A percentile compares a stretch with the other conserved stretches of the same genome.
Conservation (phyloP, 1,140 invertebrate genomes). For the Drosophila varians region DNA sequence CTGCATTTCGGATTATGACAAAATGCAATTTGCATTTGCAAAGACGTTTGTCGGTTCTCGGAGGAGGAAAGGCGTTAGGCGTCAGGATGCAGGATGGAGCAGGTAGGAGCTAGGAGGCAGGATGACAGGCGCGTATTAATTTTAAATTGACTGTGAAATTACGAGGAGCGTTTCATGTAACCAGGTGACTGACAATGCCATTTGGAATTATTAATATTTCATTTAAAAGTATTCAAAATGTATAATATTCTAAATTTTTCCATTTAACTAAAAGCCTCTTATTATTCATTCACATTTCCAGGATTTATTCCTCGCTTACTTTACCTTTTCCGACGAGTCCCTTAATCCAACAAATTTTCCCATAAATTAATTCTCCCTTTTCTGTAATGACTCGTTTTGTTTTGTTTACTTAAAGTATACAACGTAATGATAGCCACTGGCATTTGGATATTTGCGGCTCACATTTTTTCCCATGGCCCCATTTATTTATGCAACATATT, state of each 20-base stretch:
- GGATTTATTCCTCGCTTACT: constrained; percentile 23
- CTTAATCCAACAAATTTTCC: constrained; percentile 6
- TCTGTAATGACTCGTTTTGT: not conserved
- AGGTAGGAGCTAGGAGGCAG: constrained; percentile 11
- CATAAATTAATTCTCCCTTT: not conserved
- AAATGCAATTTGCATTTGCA: constrained; percentile 81
- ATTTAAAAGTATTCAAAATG: not conserved
- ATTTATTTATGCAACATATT: constrained; percentile 24
- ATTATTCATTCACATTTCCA: constrained; percentile 2
- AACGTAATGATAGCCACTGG: constrained; percentile 23
- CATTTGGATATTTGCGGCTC: constrained; percentile 18
- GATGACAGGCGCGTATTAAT: constrained; percentile 70
- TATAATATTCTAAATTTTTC: no score
- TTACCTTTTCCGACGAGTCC: not conserved
- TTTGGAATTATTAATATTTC: not conserved
- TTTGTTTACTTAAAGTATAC: constrained; percentile 6
- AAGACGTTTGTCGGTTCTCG: constrained; percentile 58
- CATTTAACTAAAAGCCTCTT: not conserved
- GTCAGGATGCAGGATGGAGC: no score
- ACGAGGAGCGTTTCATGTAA: constrained; percentile 53
- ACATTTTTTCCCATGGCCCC: constrained; percentile 4
- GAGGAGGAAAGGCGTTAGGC: constrained; percentile 36
- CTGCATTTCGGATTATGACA: constrained; percentile 78
- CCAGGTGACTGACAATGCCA: constrained; percentile 15
- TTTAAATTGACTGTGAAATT: constrained; percentile 82